Evolutionary conservation across 2,888 invertebrate species (phyloP), one percentile per base, ranked within the genome.

Genomic region (Gibbula magus): DNA sequence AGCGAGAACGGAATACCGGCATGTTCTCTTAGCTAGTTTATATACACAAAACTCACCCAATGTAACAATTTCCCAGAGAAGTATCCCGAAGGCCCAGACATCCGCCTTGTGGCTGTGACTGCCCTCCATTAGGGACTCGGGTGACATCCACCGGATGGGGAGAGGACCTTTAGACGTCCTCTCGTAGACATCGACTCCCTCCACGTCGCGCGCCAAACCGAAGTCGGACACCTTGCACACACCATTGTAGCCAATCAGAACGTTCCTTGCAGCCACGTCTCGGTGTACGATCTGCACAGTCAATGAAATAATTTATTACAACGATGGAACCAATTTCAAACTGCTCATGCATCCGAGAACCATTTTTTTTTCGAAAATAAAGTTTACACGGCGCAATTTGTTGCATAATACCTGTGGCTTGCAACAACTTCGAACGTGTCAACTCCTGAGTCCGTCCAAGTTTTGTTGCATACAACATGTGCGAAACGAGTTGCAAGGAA

Each of bases 1-100:
- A n/a, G n/a, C n/a, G n/a, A n/a, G n/a, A n/a, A n/a, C n/a, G n/a
- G n/a, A n/a, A n/a, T n/a, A n/a, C n/a, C n/a, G n/a, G n/a, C n/a
- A n/a, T n/a, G n/a, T n/a, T n/a, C n/a, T n/a, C n/a, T 10, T 20
- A 32, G 67, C 29, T n/a, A 13, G n/a, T 10, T 8, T 61, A n/a
- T 16, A 32, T 20, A 29, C n/a, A 32, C 53, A 53, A 51, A 13
- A 80, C 88, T 86, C 88, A 93, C 93, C 94, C 5, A 98, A 94
- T 0, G 98, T 98, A 16, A 98, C 97, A 67, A 98, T 97, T 93
- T 98, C 98, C 98, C 98, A 98, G 89, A 98, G 95, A 16, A 98
- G 94, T 18, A 98, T 96, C 0, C 98, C 98, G 89, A 98, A 98
- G 88, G 98, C 97, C 98, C 98, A 98, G 70, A 98, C 96, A 92